Conservation (phyloP, 37 sponge, comb jelly and placozoan species). For the Haliclona indistincta region DNA sequence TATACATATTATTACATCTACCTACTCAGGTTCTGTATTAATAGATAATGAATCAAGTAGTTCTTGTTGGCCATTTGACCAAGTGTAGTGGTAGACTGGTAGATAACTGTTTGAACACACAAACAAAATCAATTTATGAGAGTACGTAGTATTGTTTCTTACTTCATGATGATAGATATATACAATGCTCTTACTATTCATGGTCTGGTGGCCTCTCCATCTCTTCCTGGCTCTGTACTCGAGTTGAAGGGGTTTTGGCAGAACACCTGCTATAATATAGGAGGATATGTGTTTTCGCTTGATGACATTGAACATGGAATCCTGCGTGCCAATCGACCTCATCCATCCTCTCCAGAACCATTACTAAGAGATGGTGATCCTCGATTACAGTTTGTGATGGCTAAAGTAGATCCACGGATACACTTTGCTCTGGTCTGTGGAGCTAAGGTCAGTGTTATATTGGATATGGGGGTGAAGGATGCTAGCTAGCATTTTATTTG, state of each 20-base stretch:
- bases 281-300: constrained; percentile 71
- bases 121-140: not conserved
- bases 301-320: constrained; percentile 93
- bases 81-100: too few species aligned
- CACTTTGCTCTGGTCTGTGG: constrained; percentile 95
- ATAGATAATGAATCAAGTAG: not conserved
- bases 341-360: constrained; percentile 46
- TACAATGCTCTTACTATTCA: constrained; percentile 88
- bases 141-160: not conserved
- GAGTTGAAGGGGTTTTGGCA: constrained; percentile 76
- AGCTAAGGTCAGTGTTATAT: constrained; percentile 61
- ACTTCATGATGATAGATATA: constrained; percentile 43
- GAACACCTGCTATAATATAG: constrained; percentile 70
- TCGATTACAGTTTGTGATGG: constrained; percentile 29
- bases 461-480: too few species aligned
- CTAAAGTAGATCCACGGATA: constrained; percentile 73
- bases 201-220: constrained; percentile 41
- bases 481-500: not conserved
- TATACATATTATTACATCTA: not conserved
- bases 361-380: constrained; percentile 62
- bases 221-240: constrained; percentile 73
- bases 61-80: too few species aligned
- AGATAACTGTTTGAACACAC: too few species aligned
- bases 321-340: constrained; percentile 80
- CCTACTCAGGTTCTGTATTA: not conserved